Evolutionary conservation across 2,113 vertebrate species (phyloP).

Genomic region (Phodopus roborovskii): DNA sequence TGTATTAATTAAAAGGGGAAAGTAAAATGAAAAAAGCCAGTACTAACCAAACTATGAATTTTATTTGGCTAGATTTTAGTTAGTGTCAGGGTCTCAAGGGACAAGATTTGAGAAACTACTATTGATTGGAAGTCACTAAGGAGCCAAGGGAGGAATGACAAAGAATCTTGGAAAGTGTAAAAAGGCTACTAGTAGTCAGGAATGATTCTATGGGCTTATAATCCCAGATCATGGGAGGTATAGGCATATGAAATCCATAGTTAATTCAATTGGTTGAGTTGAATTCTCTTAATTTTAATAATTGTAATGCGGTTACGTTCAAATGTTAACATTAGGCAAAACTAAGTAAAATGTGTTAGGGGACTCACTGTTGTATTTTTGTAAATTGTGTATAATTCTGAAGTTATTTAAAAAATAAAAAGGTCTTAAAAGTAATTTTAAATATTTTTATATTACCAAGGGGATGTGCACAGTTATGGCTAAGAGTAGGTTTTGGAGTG

Average conservation of each 20-base stretch:
- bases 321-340: constrained; percentile 31
- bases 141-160: background rate
- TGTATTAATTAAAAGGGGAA: constrained; percentile 30
- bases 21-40: constrained; percentile 2
- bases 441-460: constrained; percentile 28
- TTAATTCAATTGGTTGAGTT: background rate
- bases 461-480: background rate
- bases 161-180: constrained; percentile 38
- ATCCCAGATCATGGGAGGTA: background rate
- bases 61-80: background rate
- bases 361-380: constrained; percentile 16
- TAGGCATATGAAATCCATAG: background rate
- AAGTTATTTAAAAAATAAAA: constrained; percentile 52
- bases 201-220: background rate
- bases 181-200: background rate
- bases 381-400: constrained; percentile 29
- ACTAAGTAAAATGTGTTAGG: background rate
- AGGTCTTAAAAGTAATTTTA: constrained; percentile 45
- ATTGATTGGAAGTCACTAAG: constrained; percentile 40
- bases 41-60: background rate
- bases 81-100: background rate
- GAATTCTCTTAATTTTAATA: constrained; percentile 51
- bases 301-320: constrained; percentile 11
- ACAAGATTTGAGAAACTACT: constrained; percentile 15
- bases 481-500: constrained; percentile 2